Conservation (phyloP, 2,888 invertebrate genomes). For the Gonocerus acuteangulatus region DNA sequence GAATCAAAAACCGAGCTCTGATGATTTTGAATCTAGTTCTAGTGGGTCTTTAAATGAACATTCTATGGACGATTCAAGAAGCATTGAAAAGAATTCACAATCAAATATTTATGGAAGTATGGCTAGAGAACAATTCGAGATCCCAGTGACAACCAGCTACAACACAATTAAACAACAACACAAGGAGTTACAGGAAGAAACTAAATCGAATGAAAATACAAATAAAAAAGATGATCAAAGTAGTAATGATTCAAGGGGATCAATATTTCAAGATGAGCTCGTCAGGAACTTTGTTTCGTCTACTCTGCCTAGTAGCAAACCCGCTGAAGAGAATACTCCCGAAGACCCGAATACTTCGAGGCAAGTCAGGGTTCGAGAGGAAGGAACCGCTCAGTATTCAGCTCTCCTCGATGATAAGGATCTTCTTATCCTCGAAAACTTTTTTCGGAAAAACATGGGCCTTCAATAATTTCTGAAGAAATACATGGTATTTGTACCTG, state of each 20-base stretch:
- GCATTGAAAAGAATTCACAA: no score
- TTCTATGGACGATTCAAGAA: no score
- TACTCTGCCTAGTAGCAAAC: neutral
- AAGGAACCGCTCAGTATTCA: neutral
- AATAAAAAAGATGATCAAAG: no score
- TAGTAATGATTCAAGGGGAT: neutral
- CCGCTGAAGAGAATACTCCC: neutral
- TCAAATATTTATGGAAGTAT: no score
- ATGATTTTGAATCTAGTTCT: no score
- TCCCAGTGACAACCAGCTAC: no score
- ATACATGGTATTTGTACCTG: neutral
- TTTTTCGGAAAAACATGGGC: conserved; percentile 11
- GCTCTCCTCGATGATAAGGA: conserved; percentile 15
- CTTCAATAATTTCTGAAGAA: neutral
- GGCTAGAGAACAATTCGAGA: no score
- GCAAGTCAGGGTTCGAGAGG: conserved; percentile 14
- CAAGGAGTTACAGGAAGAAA: neutral
- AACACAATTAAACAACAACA: no score
- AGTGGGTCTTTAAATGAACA: no score
- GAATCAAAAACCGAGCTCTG: no score
- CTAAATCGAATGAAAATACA: neutral
- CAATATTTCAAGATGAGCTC: neutral
- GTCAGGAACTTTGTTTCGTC: conserved; percentile 2
- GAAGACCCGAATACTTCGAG: conserved; percentile 22
- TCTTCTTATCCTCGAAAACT: conserved; percentile 14